Evolutionary conservation across 2,888 invertebrate genomes (phyloP).

Genomic region (Drosophila limbata): DNA sequence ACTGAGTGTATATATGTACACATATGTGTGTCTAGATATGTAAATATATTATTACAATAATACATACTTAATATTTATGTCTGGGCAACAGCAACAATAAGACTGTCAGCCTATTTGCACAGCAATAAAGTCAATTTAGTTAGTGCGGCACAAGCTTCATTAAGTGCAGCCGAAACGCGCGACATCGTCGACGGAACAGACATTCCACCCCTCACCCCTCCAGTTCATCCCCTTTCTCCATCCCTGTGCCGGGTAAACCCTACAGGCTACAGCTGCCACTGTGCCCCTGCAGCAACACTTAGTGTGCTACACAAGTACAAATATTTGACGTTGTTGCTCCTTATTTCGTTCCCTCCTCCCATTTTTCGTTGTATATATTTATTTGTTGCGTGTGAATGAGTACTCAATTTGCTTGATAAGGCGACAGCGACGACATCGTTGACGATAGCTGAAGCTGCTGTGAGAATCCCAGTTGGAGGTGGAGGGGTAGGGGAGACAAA

Average conservation of each 20-base stretch:
- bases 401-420: slow-evolving; percentile 76
- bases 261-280: slow-evolving; percentile 25
- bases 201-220: slow-evolving; percentile 2
- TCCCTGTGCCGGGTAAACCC: neutral
- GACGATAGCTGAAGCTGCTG: slow-evolving; percentile 46
- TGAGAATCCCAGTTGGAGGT: slow-evolving; percentile 1
- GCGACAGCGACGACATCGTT: slow-evolving; percentile 47
- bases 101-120: slow-evolving; percentile 71
- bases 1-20: slow-evolving; percentile 3
- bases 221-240: neutral
- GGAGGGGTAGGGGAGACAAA: neutral
- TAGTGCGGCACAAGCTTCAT: slow-evolving; percentile 70
- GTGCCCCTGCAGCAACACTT: slow-evolving; percentile 51
- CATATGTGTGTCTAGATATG: slow-evolving; percentile 44
- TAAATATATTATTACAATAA: slow-evolving; percentile 77
- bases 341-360: slow-evolving; percentile 5
- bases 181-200: slow-evolving; percentile 58
- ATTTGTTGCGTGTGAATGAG: slow-evolving; percentile 79
- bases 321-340: slow-evolving; percentile 57
- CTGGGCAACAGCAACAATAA: slow-evolving; percentile 26
- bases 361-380: slow-evolving; percentile 41
- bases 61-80: slow-evolving; percentile 64
- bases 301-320: slow-evolving; percentile 46
- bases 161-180: slow-evolving; percentile 73
- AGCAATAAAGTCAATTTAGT: slow-evolving; percentile 82